Evolutionary conservation across 2,797 vertebrate species (phyloP).

Genomic region (Pantherophis vulpinus): DNA sequence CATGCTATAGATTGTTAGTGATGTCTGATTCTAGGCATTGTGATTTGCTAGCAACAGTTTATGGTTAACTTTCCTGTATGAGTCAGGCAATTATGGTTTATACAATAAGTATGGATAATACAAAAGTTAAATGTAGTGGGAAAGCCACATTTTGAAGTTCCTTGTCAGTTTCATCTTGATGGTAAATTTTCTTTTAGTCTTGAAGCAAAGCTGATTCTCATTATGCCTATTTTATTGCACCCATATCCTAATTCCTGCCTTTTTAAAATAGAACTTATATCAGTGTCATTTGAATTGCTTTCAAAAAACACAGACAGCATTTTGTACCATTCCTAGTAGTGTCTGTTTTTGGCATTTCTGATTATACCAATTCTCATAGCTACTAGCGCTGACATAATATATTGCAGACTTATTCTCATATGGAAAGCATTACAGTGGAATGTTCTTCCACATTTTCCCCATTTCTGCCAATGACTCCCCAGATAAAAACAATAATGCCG

Average conservation of each 20-base stretch:
- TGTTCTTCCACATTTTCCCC: not conserved
- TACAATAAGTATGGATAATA: not conserved
- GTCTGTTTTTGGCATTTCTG: not conserved
- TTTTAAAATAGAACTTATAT: not conserved
- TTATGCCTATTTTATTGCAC: not conserved
- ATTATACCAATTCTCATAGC: not conserved
- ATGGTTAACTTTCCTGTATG: not conserved
- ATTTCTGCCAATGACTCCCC: not conserved
- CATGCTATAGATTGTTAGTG: not conserved
- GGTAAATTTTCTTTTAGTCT: not conserved
- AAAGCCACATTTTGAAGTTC: not conserved
- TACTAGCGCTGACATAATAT: not conserved
- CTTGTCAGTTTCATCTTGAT: not conserved
- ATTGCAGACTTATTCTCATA: slow-evolving; percentile 1
- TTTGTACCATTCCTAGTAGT: not conserved
- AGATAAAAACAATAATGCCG: not conserved
- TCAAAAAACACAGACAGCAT: too few species aligned
- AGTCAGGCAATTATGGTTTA: not conserved
- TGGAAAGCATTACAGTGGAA: slow-evolving; percentile 12
- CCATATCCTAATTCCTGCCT: not conserved
- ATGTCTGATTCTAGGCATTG: not conserved
- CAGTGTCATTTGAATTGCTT: not conserved
- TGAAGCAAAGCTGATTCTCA: not conserved
- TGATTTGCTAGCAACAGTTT: not conserved
- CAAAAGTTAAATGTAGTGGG: not conserved